Percentiles rank a stretch among this genome's conserved stretches.
phyloP scores from a whole-genome alignment of 2,888 invertebrate genomes.

The Drosophila macrospina region DNA sequence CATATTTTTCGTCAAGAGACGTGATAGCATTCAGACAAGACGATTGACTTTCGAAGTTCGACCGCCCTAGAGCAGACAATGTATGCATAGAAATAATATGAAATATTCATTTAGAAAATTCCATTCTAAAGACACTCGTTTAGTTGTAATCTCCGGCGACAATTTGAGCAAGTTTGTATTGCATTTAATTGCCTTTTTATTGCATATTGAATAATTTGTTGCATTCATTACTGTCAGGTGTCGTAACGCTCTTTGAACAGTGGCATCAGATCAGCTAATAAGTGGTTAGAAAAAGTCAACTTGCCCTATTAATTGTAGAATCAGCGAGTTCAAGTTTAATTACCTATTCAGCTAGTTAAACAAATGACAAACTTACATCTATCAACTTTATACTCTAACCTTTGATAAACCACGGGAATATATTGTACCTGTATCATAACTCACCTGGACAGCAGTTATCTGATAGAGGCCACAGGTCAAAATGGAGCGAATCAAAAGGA shows the following conservation, averaged over 20 bases:
- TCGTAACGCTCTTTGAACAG: not conserved
- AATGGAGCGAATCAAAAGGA: conserved; percentile 13
- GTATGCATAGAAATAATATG: not conserved
- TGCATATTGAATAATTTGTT: not conserved
- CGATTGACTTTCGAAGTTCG: conserved; percentile 23
- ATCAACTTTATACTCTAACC: not conserved
- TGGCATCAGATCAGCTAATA: conserved; percentile 6
- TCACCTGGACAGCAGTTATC: conserved; percentile 33
- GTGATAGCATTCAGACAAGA: conserved; percentile 43
- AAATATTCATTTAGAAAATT: conserved; percentile 3
- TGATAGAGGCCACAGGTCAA: conserved; percentile 27
- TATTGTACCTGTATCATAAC: conserved; percentile 23
- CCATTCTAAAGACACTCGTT: not conserved
- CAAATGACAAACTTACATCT: not conserved
- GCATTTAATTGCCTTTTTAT: not conserved
- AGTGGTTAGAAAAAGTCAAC: not conserved
- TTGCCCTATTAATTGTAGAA: not conserved
- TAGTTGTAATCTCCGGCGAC: not conserved
- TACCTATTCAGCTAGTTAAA: not conserved
- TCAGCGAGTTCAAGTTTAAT: not conserved
- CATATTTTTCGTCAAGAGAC: conserved; percentile 48
- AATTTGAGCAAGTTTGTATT: not conserved
- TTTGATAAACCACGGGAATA: not conserved
- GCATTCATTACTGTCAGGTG: conserved; percentile 1
- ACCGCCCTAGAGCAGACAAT: not conserved